Conservation (phyloP, 1,140 invertebrate genomes). For the Orussus abietinus region DNA sequence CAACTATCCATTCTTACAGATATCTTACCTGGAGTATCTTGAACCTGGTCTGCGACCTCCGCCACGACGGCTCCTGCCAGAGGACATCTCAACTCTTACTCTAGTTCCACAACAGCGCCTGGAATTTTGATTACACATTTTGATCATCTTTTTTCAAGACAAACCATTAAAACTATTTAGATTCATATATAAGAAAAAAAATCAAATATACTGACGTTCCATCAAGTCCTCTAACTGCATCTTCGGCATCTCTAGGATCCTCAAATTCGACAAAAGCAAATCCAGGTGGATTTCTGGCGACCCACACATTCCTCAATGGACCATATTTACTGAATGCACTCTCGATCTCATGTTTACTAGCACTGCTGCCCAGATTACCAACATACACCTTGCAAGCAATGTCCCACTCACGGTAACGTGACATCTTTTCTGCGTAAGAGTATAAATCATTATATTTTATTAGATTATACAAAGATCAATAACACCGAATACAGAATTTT, state of each 20-base stretch:
- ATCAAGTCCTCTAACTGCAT: constrained; percentile 92
- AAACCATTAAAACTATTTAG: constrained; percentile 1
- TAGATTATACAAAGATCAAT: background rate
- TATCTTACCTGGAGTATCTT: constrained; percentile 55
- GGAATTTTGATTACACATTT: constrained; percentile 28
- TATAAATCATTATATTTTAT: constrained; percentile 5
- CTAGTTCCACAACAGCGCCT: constrained; percentile 79
- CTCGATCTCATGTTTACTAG: constrained; percentile 88
- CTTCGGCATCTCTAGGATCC: constrained; percentile 94
- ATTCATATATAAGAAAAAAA: background rate
- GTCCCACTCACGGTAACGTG: constrained; percentile 86
- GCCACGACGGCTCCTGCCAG: constrained; percentile 71
- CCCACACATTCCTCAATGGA: constrained; percentile 94
- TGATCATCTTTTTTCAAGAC: background rate
- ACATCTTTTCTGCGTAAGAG: constrained; percentile 50
- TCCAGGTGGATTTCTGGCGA: constrained; percentile 88
- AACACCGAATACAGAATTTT: constrained; percentile 15
- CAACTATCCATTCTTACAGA: constrained; percentile 1
- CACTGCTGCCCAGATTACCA: constrained; percentile 90
- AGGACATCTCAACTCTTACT: constrained; percentile 85
- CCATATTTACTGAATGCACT: constrained; percentile 93
- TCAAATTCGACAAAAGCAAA: constrained; percentile 99
- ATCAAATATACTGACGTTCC: constrained; percentile 75
- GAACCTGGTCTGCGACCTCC: constrained; percentile 55
- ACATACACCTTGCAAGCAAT: constrained; percentile 97